Percentiles rank a stretch among this genome's conserved stretches.
Conservation (phyloP, 2,113 vertebrate genomes). For the Martes martes region DNA sequence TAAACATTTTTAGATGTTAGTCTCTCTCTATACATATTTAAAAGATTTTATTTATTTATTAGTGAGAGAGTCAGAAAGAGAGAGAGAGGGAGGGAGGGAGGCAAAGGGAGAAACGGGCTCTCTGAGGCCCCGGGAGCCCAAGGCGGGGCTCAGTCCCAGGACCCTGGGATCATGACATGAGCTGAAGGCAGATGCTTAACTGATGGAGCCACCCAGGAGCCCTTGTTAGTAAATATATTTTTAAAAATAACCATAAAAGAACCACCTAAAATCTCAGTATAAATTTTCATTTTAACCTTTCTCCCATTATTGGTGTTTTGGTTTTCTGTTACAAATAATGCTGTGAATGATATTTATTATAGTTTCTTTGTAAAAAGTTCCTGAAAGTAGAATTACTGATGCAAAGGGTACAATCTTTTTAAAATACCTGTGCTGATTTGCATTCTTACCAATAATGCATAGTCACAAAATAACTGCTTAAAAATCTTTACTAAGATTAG, state of each 20-base stretch:
- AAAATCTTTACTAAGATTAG: not conserved
- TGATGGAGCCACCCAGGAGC: too few species aligned
- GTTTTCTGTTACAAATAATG: not conserved
- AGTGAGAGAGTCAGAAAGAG: too few species aligned
- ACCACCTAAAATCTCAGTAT: not conserved
- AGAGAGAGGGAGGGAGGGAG: too few species aligned
- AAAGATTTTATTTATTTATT: not conserved
- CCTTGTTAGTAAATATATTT: not conserved
- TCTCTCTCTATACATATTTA: not conserved
- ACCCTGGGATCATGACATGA: too few species aligned
- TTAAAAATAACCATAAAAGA: not conserved
- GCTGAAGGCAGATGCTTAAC: too few species aligned
- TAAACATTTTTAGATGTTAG: not conserved
- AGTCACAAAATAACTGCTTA: not conserved
- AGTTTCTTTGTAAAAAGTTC: not conserved
- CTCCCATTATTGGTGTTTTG: not conserved
- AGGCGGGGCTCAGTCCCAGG: too few species aligned
- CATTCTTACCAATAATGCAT: not conserved
- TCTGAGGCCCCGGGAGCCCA: too few species aligned
- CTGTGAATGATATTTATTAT: not conserved
- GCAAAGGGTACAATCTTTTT: not conserved
- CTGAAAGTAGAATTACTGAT: not conserved
- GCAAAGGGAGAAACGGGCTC: too few species aligned
- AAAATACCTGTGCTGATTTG: not conserved
- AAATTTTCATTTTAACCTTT: not conserved